Percentiles rank a stretch among this genome's conserved stretches.
These are phyloP conservation scores for Drosophila triauraria DNA, from an alignment of 1,140 invertebrate species.

Conservation along the genomic window DNA sequence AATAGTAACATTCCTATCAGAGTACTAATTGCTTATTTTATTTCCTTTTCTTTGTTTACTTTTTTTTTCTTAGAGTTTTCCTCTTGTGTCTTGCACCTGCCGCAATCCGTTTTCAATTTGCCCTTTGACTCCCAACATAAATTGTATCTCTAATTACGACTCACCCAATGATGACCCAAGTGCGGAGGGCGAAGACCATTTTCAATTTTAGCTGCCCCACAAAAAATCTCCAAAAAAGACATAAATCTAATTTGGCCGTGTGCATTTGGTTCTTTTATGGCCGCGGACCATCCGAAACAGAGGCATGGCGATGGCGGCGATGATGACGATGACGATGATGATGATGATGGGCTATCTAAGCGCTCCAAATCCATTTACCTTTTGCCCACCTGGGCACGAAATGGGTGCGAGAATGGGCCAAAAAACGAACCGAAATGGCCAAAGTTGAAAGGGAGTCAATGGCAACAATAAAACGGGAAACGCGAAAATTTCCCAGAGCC, in stretches of 20 bases:
- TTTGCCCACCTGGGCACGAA: constrained; percentile 70
- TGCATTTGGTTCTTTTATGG: constrained; percentile 62
- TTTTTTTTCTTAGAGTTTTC: not conserved
- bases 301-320: constrained; percentile 30
- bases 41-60: too few relatives aligned
- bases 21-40: too few relatives aligned
- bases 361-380: constrained; percentile 77
- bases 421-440: constrained; percentile 60
- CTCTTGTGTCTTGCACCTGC: not conserved
- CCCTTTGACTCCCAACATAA: constrained; percentile 24
- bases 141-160: constrained; percentile 54
- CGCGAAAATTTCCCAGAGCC: constrained; percentile 55
- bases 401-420: constrained; percentile 43
- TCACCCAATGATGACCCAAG: constrained; percentile 21
- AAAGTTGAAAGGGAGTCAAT: constrained; percentile 61
- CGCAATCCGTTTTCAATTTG: constrained; percentile 47
- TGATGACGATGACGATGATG: constrained; percentile 35
- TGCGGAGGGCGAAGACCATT: constrained; percentile 25
- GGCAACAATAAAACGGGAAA: constrained; percentile 72
- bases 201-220: constrained; percentile 51
- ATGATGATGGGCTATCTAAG: constrained; percentile 72
- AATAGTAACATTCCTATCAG: too few relatives aligned
- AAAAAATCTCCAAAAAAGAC: constrained; percentile 59
- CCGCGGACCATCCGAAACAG: constrained; percentile 34
- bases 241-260: constrained; percentile 76